Evolutionary conservation across 2,797 vertebrate species (phyloP).

Genomic region (Sebastolobus altivelis): DNA sequence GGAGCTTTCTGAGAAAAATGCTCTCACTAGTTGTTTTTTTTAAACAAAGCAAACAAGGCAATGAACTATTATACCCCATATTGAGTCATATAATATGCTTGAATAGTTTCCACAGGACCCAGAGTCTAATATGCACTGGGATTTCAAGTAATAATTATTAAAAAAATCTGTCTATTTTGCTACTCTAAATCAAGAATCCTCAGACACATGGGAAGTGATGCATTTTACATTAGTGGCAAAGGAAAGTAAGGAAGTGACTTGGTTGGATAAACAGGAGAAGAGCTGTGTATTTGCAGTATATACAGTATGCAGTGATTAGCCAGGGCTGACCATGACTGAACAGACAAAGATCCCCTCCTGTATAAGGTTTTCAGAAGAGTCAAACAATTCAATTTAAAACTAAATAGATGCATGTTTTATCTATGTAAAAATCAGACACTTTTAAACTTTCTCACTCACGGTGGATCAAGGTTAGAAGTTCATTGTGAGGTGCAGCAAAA

Average conservation of each 20-base stretch:
- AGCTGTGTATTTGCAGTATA: slow-evolving; percentile 4
- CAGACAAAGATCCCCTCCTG: not conserved
- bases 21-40: slow-evolving; percentile 28
- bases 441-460: not conserved
- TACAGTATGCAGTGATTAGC: slow-evolving; percentile 15
- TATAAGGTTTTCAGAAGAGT: not conserved
- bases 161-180: slow-evolving; percentile 53
- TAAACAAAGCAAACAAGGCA: slow-evolving; percentile 53
- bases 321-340: slow-evolving; percentile 15
- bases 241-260: slow-evolving; percentile 27
- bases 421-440: not conserved
- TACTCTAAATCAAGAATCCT: slow-evolving; percentile 58
- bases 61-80: slow-evolving; percentile 46
- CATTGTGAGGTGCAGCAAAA: not conserved
- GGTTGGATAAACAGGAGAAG: slow-evolving; percentile 43
- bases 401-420: not conserved
- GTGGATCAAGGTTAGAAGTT: not conserved
- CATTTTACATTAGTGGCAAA: slow-evolving; percentile 65
- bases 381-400: not conserved
- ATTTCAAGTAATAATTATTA: slow-evolving; percentile 45
- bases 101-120: slow-evolving; percentile 41
- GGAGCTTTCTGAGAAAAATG: slow-evolving; percentile 51
- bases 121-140: slow-evolving; percentile 31
- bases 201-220: slow-evolving; percentile 45
- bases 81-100: slow-evolving; percentile 51